Percentiles rank a stretch among this genome's conserved stretches.
Conservation (phyloP, 2,113 vertebrate genomes). For the Pomatorhinus ruficollis region DNA sequence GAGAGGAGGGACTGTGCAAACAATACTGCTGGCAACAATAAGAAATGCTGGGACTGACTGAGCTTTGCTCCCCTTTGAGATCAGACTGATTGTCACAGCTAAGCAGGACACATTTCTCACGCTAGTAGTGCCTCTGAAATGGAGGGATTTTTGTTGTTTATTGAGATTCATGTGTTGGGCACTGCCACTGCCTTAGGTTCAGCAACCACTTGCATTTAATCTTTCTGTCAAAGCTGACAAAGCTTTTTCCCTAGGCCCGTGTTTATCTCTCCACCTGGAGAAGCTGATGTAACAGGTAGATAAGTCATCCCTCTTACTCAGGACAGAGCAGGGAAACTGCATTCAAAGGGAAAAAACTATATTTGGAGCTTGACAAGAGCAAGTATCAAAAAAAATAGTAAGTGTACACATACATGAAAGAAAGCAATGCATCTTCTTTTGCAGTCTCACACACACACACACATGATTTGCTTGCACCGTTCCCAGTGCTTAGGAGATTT, state of each 20-base stretch:
- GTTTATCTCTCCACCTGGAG: background rate
- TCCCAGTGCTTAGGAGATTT: background rate
- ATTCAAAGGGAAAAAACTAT: background rate
- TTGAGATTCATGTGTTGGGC: background rate
- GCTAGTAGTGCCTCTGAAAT: background rate
- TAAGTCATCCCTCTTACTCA: background rate
- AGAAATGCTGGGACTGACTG: background rate
- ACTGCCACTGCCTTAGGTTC: background rate
- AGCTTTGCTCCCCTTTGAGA: background rate
- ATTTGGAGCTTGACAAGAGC: background rate
- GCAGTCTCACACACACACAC: background rate
- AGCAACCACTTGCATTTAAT: background rate
- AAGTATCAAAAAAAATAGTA: background rate
- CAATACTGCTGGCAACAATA: background rate
- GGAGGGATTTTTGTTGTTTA: background rate
- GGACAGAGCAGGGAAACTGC: background rate
- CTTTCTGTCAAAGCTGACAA: constrained; percentile 41
- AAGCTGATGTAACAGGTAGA: background rate
- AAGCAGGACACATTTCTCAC: background rate
- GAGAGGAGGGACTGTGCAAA: background rate
- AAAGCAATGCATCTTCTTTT: background rate
- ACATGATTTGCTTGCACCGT: background rate
- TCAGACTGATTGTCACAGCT: background rate
- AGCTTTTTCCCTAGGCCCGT: background rate
- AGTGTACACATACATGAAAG: background rate